These are phyloP conservation scores for Callithrix jacchus DNA, from an alignment of 2,113 vertebrate genomes.

Conservation along the genomic window DNA sequence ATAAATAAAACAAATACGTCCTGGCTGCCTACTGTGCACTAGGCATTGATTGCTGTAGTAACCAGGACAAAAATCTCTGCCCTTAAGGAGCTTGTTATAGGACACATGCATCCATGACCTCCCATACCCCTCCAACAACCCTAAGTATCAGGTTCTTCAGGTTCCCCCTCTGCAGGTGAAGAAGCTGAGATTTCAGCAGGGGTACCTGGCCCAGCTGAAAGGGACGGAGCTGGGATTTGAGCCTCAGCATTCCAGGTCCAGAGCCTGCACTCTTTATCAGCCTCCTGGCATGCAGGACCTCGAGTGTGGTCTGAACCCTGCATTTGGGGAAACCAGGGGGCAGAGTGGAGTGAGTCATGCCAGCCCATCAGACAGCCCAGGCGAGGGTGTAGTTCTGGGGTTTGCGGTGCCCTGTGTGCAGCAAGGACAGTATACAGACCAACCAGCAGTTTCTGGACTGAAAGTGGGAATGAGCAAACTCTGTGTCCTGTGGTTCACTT, in stretches of 20 bases:
- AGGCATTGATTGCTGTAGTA: neutral
- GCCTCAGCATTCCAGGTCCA: neutral
- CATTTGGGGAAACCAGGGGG: neutral
- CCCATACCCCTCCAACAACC: neutral
- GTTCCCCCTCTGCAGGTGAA: neutral
- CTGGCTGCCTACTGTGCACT: neutral
- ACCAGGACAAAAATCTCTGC: neutral
- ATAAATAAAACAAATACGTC: neutral
- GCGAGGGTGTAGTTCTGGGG: neutral
- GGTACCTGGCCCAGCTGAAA: neutral
- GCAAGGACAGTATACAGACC: neutral
- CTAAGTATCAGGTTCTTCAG: neutral
- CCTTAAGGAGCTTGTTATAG: neutral
- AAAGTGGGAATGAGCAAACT: neutral
- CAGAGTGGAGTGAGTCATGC: neutral
- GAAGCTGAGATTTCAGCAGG: slow-evolving; percentile 7
- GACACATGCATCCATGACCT: neutral
- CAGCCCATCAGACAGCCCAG: neutral
- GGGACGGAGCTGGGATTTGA: neutral
- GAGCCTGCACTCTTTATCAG: neutral
- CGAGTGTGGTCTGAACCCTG: neutral
- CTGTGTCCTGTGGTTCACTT: neutral
- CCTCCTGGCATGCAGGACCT: neutral
- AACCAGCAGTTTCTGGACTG: neutral
- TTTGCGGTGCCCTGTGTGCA: neutral